These are phyloP conservation scores for Caenorhabditis zanzibari DNA, from an alignment of 2,888 invertebrate species.

Conservation along the genomic window DNA sequence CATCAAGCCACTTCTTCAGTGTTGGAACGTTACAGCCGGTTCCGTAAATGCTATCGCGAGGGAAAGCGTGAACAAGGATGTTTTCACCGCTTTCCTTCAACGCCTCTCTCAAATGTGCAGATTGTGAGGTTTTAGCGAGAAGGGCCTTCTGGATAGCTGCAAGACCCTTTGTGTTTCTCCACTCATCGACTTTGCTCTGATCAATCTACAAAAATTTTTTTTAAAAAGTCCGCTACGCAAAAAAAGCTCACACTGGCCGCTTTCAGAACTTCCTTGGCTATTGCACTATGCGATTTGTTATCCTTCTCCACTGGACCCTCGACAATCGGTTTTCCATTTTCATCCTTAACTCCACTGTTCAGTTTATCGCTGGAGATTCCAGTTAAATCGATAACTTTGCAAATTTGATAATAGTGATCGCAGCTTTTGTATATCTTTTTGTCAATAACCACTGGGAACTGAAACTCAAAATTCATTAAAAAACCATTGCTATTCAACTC, in stretches of 20 bases:
- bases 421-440: slow-evolving; percentile 69
- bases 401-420: slow-evolving; percentile 75
- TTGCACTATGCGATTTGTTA: slow-evolving; percentile 27
- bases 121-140: slow-evolving; percentile 69
- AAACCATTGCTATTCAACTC: neutral
- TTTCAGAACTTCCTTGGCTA: slow-evolving; percentile 57
- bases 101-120: slow-evolving; percentile 69
- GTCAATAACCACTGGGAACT: slow-evolving; percentile 73
- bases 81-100: slow-evolving; percentile 70
- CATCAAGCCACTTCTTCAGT: slow-evolving; percentile 68
- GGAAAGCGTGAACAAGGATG: slow-evolving; percentile 73
- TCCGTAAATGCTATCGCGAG: slow-evolving; percentile 70
- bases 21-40: slow-evolving; percentile 59
- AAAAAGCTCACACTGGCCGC: slow-evolving; percentile 16
- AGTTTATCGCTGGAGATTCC: slow-evolving; percentile 57
- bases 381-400: slow-evolving; percentile 68
- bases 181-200: slow-evolving; percentile 64
- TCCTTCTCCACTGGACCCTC: slow-evolving; percentile 3
- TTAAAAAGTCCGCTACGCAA: neutral
- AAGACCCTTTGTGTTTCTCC: slow-evolving; percentile 71
- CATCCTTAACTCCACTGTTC: slow-evolving; percentile 60
- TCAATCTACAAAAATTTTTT: neutral
- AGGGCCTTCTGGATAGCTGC: slow-evolving; percentile 67
- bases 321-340: slow-evolving; percentile 49
- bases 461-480: slow-evolving; percentile 16